Evolutionary conservation across 2,888 invertebrate species (phyloP), one percentile per base, ranked within the genome.

Genomic region (Papilio gigon): DNA sequence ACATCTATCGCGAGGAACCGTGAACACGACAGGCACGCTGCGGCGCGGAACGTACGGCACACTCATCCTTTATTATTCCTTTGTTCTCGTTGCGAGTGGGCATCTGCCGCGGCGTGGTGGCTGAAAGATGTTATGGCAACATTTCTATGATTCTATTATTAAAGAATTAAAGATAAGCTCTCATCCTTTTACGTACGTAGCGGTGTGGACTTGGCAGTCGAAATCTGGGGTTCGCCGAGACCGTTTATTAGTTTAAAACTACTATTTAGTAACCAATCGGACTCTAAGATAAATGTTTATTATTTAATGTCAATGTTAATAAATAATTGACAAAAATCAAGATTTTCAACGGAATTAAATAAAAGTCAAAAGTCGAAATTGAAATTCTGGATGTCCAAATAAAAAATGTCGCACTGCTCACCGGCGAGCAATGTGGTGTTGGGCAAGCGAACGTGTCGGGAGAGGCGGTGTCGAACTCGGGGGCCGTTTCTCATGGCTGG

Each of bases 371-470:
- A 30, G 30, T 53, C 27, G 37, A 56, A 30, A 56, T 53, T 53
- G 27, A 47, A 64, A 61, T 63, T 62, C 59, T 59, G 50, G 58
- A 65, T 42, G 68, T 44, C 50, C 1, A 17, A 64, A 63, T 61
- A 40, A 61, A 56, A 61, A 64, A 50, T 61, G 77, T 79, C 78
- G 78, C 80, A 79, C 76, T 78, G 69, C 76, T 77, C 70, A 75
- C 76, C 17, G 80, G 80, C 84, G 72, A 73, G 71, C 71, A 72
- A 73, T 73, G 73, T 74, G 71, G 70, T 75, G 75, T 80, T 90
- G 89, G 80, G 90, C 82, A 90, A 91, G 88, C 85, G 88, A 89
- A 90, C 90, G 90, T 90, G 90, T 87, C 84, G 82, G 82, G 88
- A 85, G 85, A 84, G 88, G 88, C 84, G 84, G 81, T 82, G 78